phyloP scores from a whole-genome alignment of 2,888 invertebrate species.

The Eristalis pertinax region DNA sequence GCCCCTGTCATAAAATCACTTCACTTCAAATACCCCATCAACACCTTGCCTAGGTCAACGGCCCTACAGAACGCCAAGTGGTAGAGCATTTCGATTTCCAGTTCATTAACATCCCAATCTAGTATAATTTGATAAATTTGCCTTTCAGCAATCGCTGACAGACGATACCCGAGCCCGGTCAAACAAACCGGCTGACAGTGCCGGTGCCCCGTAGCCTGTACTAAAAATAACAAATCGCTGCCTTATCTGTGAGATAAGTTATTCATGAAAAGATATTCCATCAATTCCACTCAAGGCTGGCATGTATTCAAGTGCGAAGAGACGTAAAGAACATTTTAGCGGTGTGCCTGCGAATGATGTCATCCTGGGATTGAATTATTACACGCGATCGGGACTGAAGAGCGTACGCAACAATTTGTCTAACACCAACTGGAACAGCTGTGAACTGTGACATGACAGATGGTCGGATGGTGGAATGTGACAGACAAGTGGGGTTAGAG shows the following conservation, averaged over 20 bases:
- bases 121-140: not conserved
- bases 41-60: not conserved
- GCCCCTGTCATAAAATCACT: not conserved
- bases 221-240: not conserved
- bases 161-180: not conserved
- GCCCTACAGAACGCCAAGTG: not conserved
- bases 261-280: conserved; percentile 1
- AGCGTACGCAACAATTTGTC: not conserved
- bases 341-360: conserved; percentile 5
- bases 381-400: not conserved
- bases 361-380: conserved; percentile 7
- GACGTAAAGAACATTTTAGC: conserved; percentile 2
- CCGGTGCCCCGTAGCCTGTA: not conserved
- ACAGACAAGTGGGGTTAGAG: not conserved
- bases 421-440: not conserved
- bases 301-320: not conserved
- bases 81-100: not conserved
- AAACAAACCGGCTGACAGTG: not conserved
- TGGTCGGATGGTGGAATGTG: not conserved
- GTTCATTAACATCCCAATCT: not conserved
- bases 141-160: not conserved
- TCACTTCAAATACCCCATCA: not conserved
- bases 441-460: not conserved
- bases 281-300: conserved; percentile 6
- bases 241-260: not conserved